Evolutionary conservation across 2,113 vertebrate genomes (phyloP).

Genomic region (Galemys pyrenaicus): DNA sequence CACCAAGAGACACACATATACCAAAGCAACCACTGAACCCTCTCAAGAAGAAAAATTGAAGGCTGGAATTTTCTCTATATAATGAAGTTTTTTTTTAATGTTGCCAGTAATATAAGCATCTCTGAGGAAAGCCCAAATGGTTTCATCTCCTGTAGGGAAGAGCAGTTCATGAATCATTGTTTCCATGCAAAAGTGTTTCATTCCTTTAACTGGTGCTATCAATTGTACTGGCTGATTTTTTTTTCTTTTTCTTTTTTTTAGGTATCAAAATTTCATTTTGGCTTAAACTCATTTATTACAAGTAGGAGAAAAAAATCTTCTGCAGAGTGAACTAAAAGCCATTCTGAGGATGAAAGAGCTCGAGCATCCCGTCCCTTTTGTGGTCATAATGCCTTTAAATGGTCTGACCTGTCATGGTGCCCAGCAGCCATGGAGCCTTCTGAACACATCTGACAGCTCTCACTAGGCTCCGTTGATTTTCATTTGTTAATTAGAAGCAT

Average conservation of each 20-base stretch:
- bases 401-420: conserved; percentile 70
- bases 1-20: conserved; percentile 66
- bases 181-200: conserved; percentile 77
- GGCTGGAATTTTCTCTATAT: conserved; percentile 84
- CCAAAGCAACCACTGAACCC: conserved; percentile 82
- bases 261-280: conserved; percentile 81
- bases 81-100: conserved; percentile 84
- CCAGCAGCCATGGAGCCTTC: conserved; percentile 56
- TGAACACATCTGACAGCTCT: conserved; percentile 59
- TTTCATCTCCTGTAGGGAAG: conserved; percentile 79
- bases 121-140: conserved; percentile 84
- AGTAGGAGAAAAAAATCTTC: conserved; percentile 17
- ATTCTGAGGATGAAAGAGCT: conserved; percentile 34
- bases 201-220: conserved; percentile 82
- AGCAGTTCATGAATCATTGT: conserved; percentile 86
- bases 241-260: conserved; percentile 73
- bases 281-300: conserved; percentile 77
- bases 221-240: conserved; percentile 74
- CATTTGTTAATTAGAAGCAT: conserved; percentile 64
- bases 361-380: conserved; percentile 56
- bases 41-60: conserved; percentile 88
- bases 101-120: conserved; percentile 83
- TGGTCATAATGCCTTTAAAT: conserved; percentile 57
- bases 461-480: conserved; percentile 69
- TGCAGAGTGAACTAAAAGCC: conserved; percentile 72